phyloP scores from a whole-genome alignment of 1,140 invertebrate genomes.

The Achroia grisella region DNA sequence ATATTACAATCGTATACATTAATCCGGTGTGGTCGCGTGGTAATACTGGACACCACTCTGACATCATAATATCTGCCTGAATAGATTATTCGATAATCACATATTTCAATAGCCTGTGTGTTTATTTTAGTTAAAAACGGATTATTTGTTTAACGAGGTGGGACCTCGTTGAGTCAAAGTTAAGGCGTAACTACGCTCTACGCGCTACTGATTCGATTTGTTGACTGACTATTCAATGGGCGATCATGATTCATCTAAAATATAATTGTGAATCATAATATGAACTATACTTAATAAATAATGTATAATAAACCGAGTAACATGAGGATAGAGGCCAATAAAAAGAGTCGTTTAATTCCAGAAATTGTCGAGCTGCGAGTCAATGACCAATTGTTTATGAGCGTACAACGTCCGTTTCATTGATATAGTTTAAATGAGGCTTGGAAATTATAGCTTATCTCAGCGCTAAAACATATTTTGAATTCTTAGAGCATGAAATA shows the following conservation, averaged over 20 bases:
- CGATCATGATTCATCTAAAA: slow-evolving; percentile 56
- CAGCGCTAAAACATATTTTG: no score
- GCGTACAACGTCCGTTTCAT: slow-evolving; percentile 13
- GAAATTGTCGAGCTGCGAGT: slow-evolving; percentile 35
- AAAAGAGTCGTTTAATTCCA: slow-evolving; percentile 46
- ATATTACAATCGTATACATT: slow-evolving; percentile 68
- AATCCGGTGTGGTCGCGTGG: slow-evolving; percentile 33
- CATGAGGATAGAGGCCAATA: slow-evolving; percentile 39
- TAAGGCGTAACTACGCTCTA: slow-evolving; percentile 29
- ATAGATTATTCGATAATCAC: slow-evolving; percentile 53
- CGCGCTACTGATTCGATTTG: slow-evolving; percentile 41
- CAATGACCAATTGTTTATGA: slow-evolving; percentile 29
- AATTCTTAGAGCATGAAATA: no score
- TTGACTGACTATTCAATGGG: slow-evolving; percentile 48
- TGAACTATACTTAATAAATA: slow-evolving; percentile 34
- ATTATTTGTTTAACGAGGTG: slow-evolving; percentile 55
- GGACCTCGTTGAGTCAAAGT: slow-evolving; percentile 17
- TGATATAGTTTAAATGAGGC: slow-evolving; percentile 7
- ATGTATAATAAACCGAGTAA: slow-evolving; percentile 29
- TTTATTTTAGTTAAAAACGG: slow-evolving; percentile 30
- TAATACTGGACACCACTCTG: slow-evolving; percentile 52
- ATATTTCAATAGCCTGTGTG: background rate
- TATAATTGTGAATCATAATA: slow-evolving; percentile 62
- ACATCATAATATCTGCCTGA: slow-evolving; percentile 62
- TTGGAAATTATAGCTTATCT: background rate